Base-by-base conservation (phyloP, 2,888 invertebrate species). In the Plebejus melissa region DNA sequence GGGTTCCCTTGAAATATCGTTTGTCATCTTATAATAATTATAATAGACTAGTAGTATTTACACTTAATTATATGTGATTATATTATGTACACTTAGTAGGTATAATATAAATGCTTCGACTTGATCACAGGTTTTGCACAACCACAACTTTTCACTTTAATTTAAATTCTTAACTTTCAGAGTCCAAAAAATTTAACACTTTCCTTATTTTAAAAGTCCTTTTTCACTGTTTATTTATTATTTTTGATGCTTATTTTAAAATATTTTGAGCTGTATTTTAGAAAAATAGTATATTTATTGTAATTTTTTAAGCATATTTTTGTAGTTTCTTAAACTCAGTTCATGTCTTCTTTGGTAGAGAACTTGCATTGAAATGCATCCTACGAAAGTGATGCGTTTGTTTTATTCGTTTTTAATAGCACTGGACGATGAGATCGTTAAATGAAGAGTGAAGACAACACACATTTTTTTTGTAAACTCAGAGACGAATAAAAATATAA, bases 1-100 rank as follows among this genome's bases (percentile, higher is more conserved):
- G 11, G 75, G 58, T 71, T 41, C 28, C 58, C 38, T 75, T 46
- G 41, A 50, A 69, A 57, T 60, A 60, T 70, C 75, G 65, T 70
- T 70, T 54, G 41, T 76, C 75, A 76, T 74, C 11, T 75, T 71
- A 16, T 36, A 36, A 36, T 65, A 32, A 65, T 65, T 65, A 32
- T 32, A 36, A 65, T 65, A 36, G 36, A 36, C 4, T 65, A 5
- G 4, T 65, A 65, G 11, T 60, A 60, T 65, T 60, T 65, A 50
- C 50, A 74, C 74, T 69, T 36, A 65, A 60, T 74, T 36, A n/a
- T n/a, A n/a, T n/a, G n/a, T n/a, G n/a, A n/a, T n/a, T n/a, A 65
- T 41, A 60, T 58, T 58, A 60, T 58, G 60, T 74, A 36, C 54
- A 57, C 54, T 74, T 5, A 41, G 41, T 41, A 41, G 41, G 22